Percentiles rank a stretch among this genome's conserved stretches.
phyloP scores from a whole-genome alignment of 2,888 invertebrate genomes.

The Acrocera orbiculus region DNA sequence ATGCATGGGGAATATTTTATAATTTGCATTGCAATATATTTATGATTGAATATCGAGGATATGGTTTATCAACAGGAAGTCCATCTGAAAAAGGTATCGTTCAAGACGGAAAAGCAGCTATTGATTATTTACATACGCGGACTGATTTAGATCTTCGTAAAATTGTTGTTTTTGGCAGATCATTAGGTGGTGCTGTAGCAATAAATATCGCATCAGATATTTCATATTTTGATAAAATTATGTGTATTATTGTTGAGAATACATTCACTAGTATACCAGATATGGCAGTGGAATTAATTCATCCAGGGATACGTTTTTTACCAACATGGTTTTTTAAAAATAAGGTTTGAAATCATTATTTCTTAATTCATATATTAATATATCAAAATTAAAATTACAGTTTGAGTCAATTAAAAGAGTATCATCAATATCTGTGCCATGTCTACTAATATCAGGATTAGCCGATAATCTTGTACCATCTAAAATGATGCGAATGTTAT shows the following conservation, averaged over 20 bases:
- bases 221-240: conserved; percentile 59
- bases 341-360: conserved; percentile 43
- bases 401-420: conserved; percentile 61
- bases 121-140: conserved; percentile 66
- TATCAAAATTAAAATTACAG: conserved; percentile 32
- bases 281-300: conserved; percentile 61
- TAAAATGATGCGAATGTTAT: conserved; percentile 70
- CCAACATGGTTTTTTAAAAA: conserved; percentile 80
- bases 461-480: conserved; percentile 80
- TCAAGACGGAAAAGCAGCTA: conserved; percentile 69
- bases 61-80: conserved; percentile 75
- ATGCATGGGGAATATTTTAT: conserved; percentile 71
- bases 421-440: conserved; percentile 51
- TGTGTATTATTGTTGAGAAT: conserved; percentile 82
- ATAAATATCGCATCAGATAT: conserved; percentile 66
- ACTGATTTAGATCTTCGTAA: conserved; percentile 68
- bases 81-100: conserved; percentile 78
- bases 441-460: conserved; percentile 74
- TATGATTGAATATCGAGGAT: conserved; percentile 90
- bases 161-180: conserved; percentile 81
- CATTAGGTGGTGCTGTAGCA: conserved; percentile 74
- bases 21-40: conserved; percentile 70
- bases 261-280: conserved; percentile 91
- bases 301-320: conserved; percentile 49
- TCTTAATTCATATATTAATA: too few species aligned